These are phyloP conservation scores for Zaprionus gabonicus DNA, from an alignment of 1,140 invertebrate species.

Conservation along the genomic window DNA sequence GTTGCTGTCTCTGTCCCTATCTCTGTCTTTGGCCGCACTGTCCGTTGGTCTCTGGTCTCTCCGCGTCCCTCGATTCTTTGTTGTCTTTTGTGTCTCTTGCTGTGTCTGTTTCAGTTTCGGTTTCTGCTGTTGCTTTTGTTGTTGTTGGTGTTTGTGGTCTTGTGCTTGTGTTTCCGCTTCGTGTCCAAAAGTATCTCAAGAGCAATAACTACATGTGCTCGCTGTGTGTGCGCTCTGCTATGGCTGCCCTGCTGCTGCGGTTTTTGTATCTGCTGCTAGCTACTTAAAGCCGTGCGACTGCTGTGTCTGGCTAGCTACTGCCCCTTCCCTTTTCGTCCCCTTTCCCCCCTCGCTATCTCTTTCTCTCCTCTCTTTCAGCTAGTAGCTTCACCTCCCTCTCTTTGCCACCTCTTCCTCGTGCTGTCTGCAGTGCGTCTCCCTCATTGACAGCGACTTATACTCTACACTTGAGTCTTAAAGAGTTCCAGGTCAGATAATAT, in stretches of 20 bases:
- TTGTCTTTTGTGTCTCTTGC: slow-evolving; percentile 47
- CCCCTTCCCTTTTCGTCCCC: background rate
- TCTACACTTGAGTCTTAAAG: background rate
- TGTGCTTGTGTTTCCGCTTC: slow-evolving; percentile 71
- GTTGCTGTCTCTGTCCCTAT: background rate
- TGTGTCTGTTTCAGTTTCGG: slow-evolving; percentile 24
- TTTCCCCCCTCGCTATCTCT: background rate
- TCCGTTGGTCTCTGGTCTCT: slow-evolving; percentile 15
- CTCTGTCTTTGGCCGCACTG: slow-evolving; percentile 17
- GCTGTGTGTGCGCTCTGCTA: slow-evolving; percentile 14
- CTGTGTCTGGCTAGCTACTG: slow-evolving; percentile 15
- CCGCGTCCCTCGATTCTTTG: slow-evolving; percentile 41
- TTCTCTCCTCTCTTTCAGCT: background rate
- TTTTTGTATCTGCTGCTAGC: slow-evolving; percentile 58
- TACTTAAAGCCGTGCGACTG: slow-evolving; percentile 57
- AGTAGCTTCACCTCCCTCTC: background rate
- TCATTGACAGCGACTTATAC: background rate
- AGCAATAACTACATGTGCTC: slow-evolving; percentile 60
- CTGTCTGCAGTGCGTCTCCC: background rate
- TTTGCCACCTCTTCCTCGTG: background rate
- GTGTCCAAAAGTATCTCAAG: slow-evolving; percentile 80
- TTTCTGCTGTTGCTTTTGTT: slow-evolving; percentile 2
- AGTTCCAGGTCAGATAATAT: background rate
- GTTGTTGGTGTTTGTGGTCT: slow-evolving; percentile 31
- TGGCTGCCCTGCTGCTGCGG: slow-evolving; percentile 56